A percentile compares a stretch with the other conserved stretches of the same genome.
Conservation (phyloP, 2,888 invertebrate species). For the Sarcophaga caerulescens region DNA sequence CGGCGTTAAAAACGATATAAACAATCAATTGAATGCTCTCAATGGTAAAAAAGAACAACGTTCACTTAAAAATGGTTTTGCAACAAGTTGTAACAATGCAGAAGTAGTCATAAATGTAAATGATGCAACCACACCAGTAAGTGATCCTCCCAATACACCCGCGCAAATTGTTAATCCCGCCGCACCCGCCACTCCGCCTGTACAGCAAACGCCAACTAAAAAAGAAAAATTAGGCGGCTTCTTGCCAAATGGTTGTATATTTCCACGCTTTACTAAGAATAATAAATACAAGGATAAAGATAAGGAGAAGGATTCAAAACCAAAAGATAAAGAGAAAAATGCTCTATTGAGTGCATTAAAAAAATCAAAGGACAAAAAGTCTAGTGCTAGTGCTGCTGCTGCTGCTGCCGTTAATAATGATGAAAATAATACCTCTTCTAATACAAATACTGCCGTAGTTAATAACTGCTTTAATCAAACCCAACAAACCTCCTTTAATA, state of each 20-base stretch:
- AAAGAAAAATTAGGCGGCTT: conserved; percentile 81
- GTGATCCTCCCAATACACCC: conserved; percentile 12
- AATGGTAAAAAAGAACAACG: conserved; percentile 41
- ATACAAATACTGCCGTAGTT: conserved; percentile 35
- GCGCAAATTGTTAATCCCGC: conserved; percentile 32
- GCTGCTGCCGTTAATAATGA: conserved; percentile 56
- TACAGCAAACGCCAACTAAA: conserved; percentile 72
- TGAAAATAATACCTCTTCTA: conserved; percentile 71
- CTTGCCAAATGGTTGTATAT: conserved; percentile 80
- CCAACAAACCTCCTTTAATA: conserved; percentile 22
- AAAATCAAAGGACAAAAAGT: conserved; percentile 79
- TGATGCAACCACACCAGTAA: conserved; percentile 33
- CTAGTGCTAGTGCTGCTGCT: conserved; percentile 43
- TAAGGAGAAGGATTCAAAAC: conserved; percentile 73
- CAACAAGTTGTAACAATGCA: conserved; percentile 29
- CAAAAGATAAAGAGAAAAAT: conserved; percentile 76
- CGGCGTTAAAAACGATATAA: conserved; percentile 13
- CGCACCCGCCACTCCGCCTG: conserved; percentile 48
- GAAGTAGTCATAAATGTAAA: conserved; percentile 8
- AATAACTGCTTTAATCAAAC: conserved; percentile 19
- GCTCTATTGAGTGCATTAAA: conserved; percentile 79
- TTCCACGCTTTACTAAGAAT: conserved; percentile 80
- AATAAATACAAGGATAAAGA: conserved; percentile 79
- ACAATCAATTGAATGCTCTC: conserved; percentile 50
- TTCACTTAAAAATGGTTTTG: conserved; percentile 54